Conservation (phyloP, 1,140 invertebrate species). For the Micrasema longulum region DNA sequence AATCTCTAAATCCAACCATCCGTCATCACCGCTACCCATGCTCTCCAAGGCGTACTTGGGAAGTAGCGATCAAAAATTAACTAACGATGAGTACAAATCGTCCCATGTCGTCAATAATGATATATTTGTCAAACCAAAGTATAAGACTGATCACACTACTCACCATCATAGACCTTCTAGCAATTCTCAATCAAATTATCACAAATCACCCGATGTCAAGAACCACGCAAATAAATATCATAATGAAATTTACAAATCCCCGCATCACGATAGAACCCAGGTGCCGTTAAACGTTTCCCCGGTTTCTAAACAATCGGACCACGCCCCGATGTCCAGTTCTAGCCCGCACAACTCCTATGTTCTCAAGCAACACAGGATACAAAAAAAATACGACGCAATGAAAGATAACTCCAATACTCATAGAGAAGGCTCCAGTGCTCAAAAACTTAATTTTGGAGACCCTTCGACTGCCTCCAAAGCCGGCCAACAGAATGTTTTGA, state of each 20-base stretch:
- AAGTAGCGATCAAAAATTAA: constrained; percentile 10
- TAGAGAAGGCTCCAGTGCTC: background rate
- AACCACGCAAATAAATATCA: constrained; percentile 21
- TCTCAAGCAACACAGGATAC: constrained; percentile 37
- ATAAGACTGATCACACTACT: constrained; percentile 46
- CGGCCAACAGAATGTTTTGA: constrained; percentile 18
- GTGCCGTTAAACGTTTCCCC: constrained; percentile 15
- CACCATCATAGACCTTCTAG: constrained; percentile 26
- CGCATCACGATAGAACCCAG: constrained; percentile 6
- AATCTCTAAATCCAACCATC: constrained; percentile 11
- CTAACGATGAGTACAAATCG: constrained; percentile 29
- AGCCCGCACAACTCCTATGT: constrained; percentile 8
- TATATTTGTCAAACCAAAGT: constrained; percentile 48
- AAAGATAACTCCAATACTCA: background rate
- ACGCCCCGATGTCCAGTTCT: constrained; percentile 16
- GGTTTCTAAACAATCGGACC: constrained; percentile 23
- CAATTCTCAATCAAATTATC: constrained; percentile 9
- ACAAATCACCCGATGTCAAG: constrained; percentile 6
- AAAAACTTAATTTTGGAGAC: constrained; percentile 28
- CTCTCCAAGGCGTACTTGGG: constrained; percentile 16
- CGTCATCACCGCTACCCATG: constrained; percentile 10
- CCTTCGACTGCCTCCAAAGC: background rate
- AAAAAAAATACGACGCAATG: constrained; percentile 33
- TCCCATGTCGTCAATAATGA: constrained; percentile 19
- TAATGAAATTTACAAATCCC: constrained; percentile 26